A percentile compares a stretch with the other conserved stretches of the same genome.
Conservation (phyloP, 2,797 vertebrate genomes). For the Dicrostonyx torquatus region DNA sequence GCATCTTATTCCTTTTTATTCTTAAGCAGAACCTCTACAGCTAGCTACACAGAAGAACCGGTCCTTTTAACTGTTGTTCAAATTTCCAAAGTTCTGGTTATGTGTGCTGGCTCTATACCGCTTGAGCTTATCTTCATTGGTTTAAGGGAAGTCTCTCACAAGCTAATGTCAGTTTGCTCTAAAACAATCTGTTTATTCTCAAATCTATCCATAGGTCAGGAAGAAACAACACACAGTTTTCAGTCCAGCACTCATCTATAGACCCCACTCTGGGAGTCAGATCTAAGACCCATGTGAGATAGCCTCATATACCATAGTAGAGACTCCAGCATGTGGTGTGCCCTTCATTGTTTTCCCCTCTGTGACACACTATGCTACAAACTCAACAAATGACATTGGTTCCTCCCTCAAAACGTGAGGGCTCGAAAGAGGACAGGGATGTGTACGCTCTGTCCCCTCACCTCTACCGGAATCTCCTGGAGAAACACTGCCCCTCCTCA, state of each 20-base stretch:
- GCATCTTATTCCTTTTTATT: not conserved
- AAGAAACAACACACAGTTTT: not conserved
- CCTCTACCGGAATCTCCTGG: not conserved
- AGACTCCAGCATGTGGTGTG: not conserved
- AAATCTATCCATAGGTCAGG: not conserved
- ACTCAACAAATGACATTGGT: not conserved
- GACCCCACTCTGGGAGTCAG: not conserved
- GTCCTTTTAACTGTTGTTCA: not conserved
- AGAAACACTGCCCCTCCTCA: not conserved
- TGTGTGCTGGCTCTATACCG: not conserved
- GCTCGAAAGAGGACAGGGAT: not conserved
- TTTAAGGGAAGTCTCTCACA: not conserved
- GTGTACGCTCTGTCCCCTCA: not conserved
- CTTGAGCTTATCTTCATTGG: not conserved
- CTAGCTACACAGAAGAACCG: not conserved
- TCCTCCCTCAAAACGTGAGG: not conserved
- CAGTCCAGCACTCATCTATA: not conserved
- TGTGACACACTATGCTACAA: not conserved
- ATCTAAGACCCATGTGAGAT: not conserved
- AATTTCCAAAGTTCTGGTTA: not conserved
- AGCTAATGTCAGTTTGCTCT: not conserved
- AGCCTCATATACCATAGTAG: not conserved
- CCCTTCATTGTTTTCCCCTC: not conserved
- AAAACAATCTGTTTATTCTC: not conserved
- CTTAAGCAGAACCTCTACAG: not conserved